Evolutionary conservation across 2,113 vertebrate genomes (phyloP).

Genomic region (Phalacrocorax carbo): DNA sequence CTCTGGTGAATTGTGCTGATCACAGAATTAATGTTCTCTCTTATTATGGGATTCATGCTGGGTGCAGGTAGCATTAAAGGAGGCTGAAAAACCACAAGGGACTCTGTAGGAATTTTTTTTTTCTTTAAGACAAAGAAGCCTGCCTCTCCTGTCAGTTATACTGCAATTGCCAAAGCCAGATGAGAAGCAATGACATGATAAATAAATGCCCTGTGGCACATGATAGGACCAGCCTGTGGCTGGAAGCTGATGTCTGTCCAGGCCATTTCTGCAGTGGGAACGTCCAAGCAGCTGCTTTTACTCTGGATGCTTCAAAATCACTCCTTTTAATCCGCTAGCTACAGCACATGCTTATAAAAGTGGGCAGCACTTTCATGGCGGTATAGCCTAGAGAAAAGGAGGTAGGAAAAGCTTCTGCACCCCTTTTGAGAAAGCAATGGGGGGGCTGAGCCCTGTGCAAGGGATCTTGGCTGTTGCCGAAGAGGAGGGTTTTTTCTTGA

Average conservation of each 20-base stretch:
- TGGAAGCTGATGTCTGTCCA: background rate
- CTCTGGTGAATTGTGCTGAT: background rate
- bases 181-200: background rate
- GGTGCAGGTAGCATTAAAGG: background rate
- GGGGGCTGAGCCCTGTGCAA: background rate
- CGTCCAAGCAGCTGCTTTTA: background rate
- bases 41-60: background rate
- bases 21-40: background rate
- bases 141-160: background rate
- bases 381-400: background rate
- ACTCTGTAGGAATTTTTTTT: background rate
- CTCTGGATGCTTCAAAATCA: background rate
- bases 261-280: background rate
- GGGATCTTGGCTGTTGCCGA: background rate
- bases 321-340: background rate
- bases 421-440: background rate
- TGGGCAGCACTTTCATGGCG: background rate
- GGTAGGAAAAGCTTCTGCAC: background rate
- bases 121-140: background rate
- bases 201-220: background rate
- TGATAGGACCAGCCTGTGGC: background rate
- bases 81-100: background rate
- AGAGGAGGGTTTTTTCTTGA: background rate
- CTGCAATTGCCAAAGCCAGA: background rate
- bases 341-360: background rate